These are phyloP conservation scores for Alouatta palliata DNA, from an alignment of 2,113 vertebrate genomes.

Conservation along the genomic window DNA sequence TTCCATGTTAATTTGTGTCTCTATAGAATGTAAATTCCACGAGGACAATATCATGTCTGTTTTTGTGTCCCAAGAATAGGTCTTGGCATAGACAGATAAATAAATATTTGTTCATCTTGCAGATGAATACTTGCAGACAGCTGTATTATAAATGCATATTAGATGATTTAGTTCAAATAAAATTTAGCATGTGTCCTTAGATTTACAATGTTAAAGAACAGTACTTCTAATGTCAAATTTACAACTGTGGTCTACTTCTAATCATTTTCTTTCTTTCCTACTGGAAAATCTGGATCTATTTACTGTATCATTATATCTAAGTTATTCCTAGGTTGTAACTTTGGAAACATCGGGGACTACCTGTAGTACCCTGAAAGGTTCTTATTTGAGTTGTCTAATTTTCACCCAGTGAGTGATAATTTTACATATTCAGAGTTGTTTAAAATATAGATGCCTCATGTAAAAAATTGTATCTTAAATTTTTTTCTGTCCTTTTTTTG, in stretches of 20 bases:
- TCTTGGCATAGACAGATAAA: background rate
- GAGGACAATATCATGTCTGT: background rate
- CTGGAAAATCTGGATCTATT: slow-evolving; percentile 4
- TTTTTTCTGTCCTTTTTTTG: background rate
- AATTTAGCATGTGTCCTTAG: slow-evolving; percentile 9
- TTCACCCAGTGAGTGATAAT: slow-evolving; percentile 27
- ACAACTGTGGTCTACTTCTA: background rate
- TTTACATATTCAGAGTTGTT: background rate
- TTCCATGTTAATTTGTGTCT: slow-evolving; percentile 46
- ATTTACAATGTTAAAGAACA: background rate
- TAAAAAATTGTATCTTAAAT: slow-evolving; percentile 61
- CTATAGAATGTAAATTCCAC: slow-evolving; percentile 7
- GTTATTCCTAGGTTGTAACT: slow-evolving; percentile 1
- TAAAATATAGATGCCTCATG: slow-evolving; percentile 44
- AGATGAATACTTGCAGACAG: background rate
- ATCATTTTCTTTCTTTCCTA: slow-evolving; percentile 35
- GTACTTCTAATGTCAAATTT: slow-evolving; percentile 16
- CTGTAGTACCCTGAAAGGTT: background rate
- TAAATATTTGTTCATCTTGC: slow-evolving; percentile 52
- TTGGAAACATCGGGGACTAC: slow-evolving; percentile 20
- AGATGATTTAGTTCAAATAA: slow-evolving; percentile 49
- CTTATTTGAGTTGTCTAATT: slow-evolving; percentile 29
- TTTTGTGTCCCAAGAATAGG: background rate
- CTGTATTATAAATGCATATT: slow-evolving; percentile 18
- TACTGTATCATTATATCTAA: slow-evolving; percentile 10